Evolutionary conservation across 1,140 invertebrate genomes (phyloP), one percentile per base, ranked within the genome.

Genomic region (Atta cephalotes): DNA sequence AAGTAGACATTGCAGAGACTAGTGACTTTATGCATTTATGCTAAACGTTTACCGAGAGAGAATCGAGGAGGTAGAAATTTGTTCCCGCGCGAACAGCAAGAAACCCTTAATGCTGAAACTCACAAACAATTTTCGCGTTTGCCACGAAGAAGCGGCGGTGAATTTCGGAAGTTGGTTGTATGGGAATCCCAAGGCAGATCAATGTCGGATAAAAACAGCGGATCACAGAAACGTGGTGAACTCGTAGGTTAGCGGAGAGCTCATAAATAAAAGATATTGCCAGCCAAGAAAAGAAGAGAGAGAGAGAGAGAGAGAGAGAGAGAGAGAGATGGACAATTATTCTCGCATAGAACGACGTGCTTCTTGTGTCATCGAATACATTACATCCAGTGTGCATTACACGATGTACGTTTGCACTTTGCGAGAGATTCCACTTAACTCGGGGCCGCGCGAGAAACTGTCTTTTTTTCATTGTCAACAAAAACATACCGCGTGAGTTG

Each of bases 231-330:
- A 62, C 25, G 68, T 31, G 70, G 66, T 21, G 45, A 72, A 81
- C 68, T 72, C 79, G 77, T 10, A 53, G 21, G 31, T 28, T 80
- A 68, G 49, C 21, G 39, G 68, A 51, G 45, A 76, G 45, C 80
- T 84, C 80, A 84, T 84, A 84, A 84, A 84, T 84, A 84, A 84
- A 84, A 84, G 80, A 84, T 71, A 81, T 72, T 65, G 49, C 60
- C 25, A n/a, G n/a, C 51, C 39, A 7, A 45, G 39, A 12, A 45
- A 10, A 39, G 35, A 45, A n/a, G 21, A 21, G 45, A 25, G 18
- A 28, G 62, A 35, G 49, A 0, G 14, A 1, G 63, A 5, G 39
- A n/a, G 2, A 12, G 25, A 14, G 3, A 28, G 62, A 21, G 49
- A 0, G 14, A 1, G 63, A 5, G 2, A 12, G 25, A 14, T 6